Conservation (phyloP, 1,140 invertebrate genomes). For the Leptinotarsa texana region DNA sequence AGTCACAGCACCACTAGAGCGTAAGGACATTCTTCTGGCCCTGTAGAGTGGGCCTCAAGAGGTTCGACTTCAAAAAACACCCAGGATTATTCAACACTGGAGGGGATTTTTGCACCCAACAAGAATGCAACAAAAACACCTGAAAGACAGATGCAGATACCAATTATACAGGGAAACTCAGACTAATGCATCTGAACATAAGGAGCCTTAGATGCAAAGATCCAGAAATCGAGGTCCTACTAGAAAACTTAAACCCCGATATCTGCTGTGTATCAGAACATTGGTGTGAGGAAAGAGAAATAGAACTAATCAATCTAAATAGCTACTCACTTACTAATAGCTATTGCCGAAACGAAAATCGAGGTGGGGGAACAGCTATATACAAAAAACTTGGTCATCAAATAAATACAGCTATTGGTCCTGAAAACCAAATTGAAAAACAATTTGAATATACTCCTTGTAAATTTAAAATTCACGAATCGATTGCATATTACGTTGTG, state of each 20-base stretch:
- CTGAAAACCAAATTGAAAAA: too few species aligned
- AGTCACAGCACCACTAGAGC: background rate
- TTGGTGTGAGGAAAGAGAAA: background rate
- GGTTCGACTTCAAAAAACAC: background rate
- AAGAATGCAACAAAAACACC: background rate
- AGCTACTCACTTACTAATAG: background rate
- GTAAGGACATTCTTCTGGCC: background rate
- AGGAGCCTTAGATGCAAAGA: background rate
- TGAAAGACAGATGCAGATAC: background rate
- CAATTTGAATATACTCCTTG: too few species aligned
- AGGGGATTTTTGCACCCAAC: conserved; percentile 8
- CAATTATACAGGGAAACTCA: background rate
- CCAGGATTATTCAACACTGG: background rate
- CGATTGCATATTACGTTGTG: too few species aligned
- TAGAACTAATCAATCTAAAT: background rate
- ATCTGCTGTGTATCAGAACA: background rate
- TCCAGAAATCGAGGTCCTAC: background rate
- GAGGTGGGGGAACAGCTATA: too few species aligned
- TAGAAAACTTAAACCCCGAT: background rate
- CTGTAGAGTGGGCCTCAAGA: background rate
- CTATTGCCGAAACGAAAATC: too few species aligned
- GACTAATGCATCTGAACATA: background rate
- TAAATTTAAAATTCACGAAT: too few species aligned
- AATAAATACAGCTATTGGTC: too few species aligned
- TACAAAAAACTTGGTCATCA: too few species aligned